phyloP scores from a whole-genome alignment of 2,888 invertebrate species.

The Fragum fragum region DNA sequence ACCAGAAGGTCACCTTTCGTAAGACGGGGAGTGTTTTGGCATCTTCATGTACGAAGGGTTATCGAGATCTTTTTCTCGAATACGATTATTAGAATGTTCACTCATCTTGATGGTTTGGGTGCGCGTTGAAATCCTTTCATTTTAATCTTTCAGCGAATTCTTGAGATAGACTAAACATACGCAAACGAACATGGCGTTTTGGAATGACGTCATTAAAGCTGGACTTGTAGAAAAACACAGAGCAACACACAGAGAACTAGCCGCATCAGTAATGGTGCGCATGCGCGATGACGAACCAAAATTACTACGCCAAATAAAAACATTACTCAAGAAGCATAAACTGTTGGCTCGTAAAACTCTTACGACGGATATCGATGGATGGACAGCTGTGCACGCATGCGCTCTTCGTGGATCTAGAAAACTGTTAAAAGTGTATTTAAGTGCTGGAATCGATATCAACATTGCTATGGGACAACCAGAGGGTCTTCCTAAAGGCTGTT shows the following conservation, averaged over 20 bases:
- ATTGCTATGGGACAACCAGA: constrained; percentile 77
- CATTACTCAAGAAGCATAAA: constrained; percentile 68
- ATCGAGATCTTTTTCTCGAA: neutral
- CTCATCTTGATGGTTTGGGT: neutral
- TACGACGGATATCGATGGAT: constrained; percentile 74
- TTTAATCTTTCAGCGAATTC: neutral
- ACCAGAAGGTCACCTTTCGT: too few relatives aligned
- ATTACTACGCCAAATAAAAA: constrained; percentile 69
- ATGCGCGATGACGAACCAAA: constrained; percentile 70
- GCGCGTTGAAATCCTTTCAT: neutral
- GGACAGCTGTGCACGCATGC: constrained; percentile 80
- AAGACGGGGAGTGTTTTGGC: too few relatives aligned
- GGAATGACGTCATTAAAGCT: constrained; percentile 17
- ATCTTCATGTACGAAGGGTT: neutral
- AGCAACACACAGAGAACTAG: constrained; percentile 46
- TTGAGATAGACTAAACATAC: neutral
- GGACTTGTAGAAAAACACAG: constrained; percentile 30
- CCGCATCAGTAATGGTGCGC: constrained; percentile 64
- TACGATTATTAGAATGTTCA: neutral
- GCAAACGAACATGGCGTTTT: neutral
- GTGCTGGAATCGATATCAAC: constrained; percentile 74
- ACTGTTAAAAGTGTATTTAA: constrained; percentile 74
- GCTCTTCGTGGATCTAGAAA: constrained; percentile 74
- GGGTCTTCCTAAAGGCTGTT: constrained; percentile 73
- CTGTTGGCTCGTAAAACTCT: constrained; percentile 66